These are phyloP conservation scores for Limnothrissa miodon DNA, from an alignment of 2,113 vertebrate species.

Conservation along the genomic window DNA sequence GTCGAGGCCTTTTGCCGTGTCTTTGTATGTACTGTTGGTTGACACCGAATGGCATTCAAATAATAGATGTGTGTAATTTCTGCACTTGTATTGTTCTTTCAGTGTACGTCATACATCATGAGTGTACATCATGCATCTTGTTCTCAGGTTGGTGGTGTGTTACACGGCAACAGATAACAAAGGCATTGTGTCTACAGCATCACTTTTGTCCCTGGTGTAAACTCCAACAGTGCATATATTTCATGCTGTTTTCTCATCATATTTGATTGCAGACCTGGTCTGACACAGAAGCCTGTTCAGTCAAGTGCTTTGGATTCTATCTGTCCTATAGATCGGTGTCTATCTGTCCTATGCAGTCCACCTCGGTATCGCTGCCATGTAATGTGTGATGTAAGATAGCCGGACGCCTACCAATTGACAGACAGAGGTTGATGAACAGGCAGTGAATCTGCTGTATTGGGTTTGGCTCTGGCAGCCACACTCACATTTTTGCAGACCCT, in stretches of 20 bases:
- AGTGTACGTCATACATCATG: neutral
- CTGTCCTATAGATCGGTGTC: neutral
- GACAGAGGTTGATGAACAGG: conserved; percentile 11
- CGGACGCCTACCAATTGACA: neutral
- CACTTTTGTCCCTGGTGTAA: neutral
- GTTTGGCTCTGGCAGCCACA: neutral
- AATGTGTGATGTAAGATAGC: neutral
- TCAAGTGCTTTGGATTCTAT: neutral
- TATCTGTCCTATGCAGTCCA: neutral
- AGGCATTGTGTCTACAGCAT: neutral
- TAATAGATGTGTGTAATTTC: no score
- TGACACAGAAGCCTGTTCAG: neutral
- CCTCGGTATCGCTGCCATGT: neutral
- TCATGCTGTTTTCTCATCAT: neutral
- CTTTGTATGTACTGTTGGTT: neutral
- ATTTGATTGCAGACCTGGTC: neutral
- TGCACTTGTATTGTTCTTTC: no score
- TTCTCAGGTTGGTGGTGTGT: neutral
- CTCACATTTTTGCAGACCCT: neutral
- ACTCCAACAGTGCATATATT: neutral
- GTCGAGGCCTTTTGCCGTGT: neutral
- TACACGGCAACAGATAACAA: neutral
- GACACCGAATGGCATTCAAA: neutral
- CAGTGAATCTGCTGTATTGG: conserved; percentile 1
- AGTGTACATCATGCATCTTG: neutral